Base-by-base conservation (phyloP, 2,888 invertebrate species). In the Drosophila seclusa region DNA sequence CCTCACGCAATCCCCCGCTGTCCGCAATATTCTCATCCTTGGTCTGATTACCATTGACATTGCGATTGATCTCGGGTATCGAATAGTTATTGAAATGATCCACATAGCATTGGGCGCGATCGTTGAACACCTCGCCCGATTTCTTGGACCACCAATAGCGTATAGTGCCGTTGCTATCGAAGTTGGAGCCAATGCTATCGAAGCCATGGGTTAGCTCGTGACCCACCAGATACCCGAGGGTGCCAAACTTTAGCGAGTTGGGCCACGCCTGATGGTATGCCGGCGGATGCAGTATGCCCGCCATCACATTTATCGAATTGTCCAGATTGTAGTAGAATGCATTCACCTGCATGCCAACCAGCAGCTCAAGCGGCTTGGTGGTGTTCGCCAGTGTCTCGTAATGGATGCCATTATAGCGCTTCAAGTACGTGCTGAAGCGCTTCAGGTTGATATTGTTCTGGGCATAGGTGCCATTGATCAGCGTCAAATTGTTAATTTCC, bases 21-120 rank as follows among this genome's bases (percentile, higher is more conserved):
- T 92, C 93, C 0, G 92, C 92, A 21, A 92, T 91, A 52, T 91
- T 92, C 59, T 92, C 93, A 58, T 92, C 89, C 68, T 83, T 86
- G 0, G 92, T 90, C 11, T 67, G 67, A 11, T 87, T 83, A 3
- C 92, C 93, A 53, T 92, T 85, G 29, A 92, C 61, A 7, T 77
- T 80, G 0, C 88, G 91, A 68, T 92, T 91, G 6, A 92, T 87
- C 63, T 92, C 91, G 3, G 93, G 89, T 68, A 92, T 87, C 0
- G 75, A 58, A 68, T 91, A 92, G 0, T 52, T 80, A 53, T 81
- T 82, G 49, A 77, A 92, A 55, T 92, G 91, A 11, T 91, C 45
- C 1, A 82, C 82, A 63, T 86, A 92, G 66, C 92, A 92, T 27
- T 81, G 62, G 0, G 90, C 76, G 2, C 92, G 92, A 16, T 91